Percentiles rank a stretch among this genome's conserved stretches.
phyloP scores from a whole-genome alignment of 2,888 invertebrate species.

The Sthenelais limicola region DNA sequence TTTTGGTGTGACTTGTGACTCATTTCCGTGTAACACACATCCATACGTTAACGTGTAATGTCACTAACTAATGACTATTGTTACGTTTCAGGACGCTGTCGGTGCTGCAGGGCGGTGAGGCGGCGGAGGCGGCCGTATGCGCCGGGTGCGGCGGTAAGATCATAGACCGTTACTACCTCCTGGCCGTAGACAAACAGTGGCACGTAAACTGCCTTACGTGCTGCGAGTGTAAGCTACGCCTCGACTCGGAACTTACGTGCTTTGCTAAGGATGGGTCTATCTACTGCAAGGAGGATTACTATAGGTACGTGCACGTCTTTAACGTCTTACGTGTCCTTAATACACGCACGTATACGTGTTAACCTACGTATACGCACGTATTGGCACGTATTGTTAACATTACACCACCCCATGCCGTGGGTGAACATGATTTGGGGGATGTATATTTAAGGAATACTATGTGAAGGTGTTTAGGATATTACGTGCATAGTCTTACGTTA shows the following conservation, averaged over 20 bases:
- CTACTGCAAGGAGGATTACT: conserved; percentile 97
- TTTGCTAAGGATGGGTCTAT: conserved; percentile 93
- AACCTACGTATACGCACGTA: background rate
- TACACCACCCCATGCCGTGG: no score
- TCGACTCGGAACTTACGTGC: conserved; percentile 93
- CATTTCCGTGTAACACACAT: no score
- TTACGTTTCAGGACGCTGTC: no score
- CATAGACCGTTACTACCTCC: conserved; percentile 88
- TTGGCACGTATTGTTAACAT: background rate
- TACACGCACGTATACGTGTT: background rate
- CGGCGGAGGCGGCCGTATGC: conserved; percentile 74
- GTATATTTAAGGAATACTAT: no score
- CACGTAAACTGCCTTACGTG: conserved; percentile 90
- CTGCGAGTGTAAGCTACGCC: conserved; percentile 88
- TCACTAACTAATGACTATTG: no score
- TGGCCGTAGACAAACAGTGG: conserved; percentile 94
- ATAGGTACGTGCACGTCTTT: conserved; percentile 88
- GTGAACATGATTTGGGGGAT: no score
- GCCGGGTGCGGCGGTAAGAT: conserved; percentile 91
- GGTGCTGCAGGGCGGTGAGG: conserved; percentile 18
- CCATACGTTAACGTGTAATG: no score
- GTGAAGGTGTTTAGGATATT: no score
- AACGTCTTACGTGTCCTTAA: background rate
- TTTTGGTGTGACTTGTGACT: no score
- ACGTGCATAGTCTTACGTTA: no score